Conservation (phyloP, 2,797 vertebrate genomes). For the Vireo griseus region DNA sequence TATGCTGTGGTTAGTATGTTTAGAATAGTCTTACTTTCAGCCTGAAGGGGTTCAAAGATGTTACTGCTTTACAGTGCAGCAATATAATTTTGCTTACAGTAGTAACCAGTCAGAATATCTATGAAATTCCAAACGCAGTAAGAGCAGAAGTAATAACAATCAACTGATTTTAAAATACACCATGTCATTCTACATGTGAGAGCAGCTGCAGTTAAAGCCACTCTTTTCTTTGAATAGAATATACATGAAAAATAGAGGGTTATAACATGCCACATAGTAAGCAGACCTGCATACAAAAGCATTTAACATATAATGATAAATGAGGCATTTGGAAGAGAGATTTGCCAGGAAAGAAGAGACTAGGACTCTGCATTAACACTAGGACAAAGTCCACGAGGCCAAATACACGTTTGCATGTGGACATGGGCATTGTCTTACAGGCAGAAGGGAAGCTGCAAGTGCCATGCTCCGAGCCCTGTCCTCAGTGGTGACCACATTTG, state of each 20-base stretch:
- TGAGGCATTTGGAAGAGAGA: background rate
- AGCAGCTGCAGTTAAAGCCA: background rate
- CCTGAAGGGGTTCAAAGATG: background rate
- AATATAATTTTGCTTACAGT: background rate
- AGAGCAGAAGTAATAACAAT: background rate
- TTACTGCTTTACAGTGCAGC: background rate
- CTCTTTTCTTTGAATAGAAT: background rate
- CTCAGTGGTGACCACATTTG: background rate
- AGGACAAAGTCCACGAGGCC: background rate
- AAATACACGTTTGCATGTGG: background rate
- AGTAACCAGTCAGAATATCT: background rate
- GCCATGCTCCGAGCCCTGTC: background rate
- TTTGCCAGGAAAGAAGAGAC: background rate
- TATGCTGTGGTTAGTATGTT: background rate
- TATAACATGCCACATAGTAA: background rate
- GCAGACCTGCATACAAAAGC: background rate
- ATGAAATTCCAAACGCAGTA: background rate
- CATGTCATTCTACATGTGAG: background rate
- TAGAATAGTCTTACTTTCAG: background rate
- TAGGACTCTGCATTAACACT: background rate
- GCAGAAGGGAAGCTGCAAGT: background rate
- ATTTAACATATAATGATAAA: background rate
- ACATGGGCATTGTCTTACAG: background rate
- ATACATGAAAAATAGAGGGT: background rate
- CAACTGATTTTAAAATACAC: background rate